Evolutionary conservation across 2,888 invertebrate genomes (phyloP).

Genomic region (Yponomeuta malinellus): DNA sequence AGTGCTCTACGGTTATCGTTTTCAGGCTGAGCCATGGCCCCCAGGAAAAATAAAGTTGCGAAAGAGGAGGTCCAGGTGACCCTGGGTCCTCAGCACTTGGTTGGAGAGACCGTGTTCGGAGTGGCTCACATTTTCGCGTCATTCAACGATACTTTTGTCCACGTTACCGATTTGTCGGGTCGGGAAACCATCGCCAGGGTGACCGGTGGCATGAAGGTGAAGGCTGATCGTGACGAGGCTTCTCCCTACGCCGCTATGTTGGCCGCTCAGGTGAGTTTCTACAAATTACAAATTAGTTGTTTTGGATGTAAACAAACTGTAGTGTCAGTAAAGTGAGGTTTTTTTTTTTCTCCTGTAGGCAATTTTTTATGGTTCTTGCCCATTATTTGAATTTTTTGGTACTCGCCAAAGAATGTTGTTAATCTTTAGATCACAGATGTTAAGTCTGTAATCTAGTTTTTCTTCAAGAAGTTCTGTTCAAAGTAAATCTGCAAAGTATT

Average conservation of each 20-base stretch:
- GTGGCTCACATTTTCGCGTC: slow-evolving; percentile 99
- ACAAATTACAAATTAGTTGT: background rate
- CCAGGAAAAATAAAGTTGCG: slow-evolving; percentile 96
- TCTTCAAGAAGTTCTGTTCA: too few relatives aligned
- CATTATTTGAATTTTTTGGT: background rate
- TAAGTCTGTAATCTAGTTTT: too few relatives aligned
- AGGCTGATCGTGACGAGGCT: slow-evolving; percentile 99
- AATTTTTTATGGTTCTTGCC: background rate
- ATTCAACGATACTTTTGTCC: slow-evolving; percentile 99
- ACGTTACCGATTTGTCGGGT: slow-evolving; percentile 99
- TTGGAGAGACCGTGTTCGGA: slow-evolving; percentile 98
- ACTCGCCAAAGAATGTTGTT: background rate
- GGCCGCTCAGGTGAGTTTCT: slow-evolving; percentile 90
- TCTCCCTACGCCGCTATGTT: slow-evolving; percentile 99
- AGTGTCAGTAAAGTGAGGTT: slow-evolving; percentile 35
- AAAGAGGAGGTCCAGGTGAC: slow-evolving; percentile 98
- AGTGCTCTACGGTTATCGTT: slow-evolving; percentile 61
- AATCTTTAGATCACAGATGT: too few relatives aligned
- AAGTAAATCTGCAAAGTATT: background rate
- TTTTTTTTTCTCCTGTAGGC: slow-evolving; percentile 27
- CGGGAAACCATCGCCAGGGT: slow-evolving; percentile 96
- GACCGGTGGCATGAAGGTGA: slow-evolving; percentile 99
- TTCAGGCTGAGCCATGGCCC: slow-evolving; percentile 87
- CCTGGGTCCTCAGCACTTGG: slow-evolving; percentile 96
- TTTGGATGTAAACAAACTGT: slow-evolving; percentile 2